Base-by-base conservation (phyloP, 2,888 invertebrate genomes). In the Hypsopygia costalis region DNA sequence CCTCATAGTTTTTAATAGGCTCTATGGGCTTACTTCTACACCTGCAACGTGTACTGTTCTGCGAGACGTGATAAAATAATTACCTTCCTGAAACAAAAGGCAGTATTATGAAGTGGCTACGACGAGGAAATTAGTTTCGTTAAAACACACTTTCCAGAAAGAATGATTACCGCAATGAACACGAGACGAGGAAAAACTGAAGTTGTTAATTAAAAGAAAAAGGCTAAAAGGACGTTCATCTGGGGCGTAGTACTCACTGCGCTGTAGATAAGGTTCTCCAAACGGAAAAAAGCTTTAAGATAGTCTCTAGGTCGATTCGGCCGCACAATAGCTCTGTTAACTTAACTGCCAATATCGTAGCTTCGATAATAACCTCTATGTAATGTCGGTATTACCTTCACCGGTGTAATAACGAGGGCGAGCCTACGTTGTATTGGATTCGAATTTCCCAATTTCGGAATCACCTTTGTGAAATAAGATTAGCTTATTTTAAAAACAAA, bases 121-220 rank as follows among this genome's bases (percentile, higher is more conserved):
- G 12, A 32, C 36, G 11, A 32, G 39, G 30, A 40, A 39, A 34
- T 35, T 36, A 43, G 32, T 33, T 40, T 16, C 34, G 33, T 41
- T 44, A 40, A 51, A 51, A 51, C 44, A 47, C 52, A 49, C 50
- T 52, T 49, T 43, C 44, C 52, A 46, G 45, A 49, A 55, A 59
- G 53, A 67, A 55, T 56, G 49, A 69, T 58, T 58, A 49, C 53
- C 45, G 53, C 53, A 60, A 60, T 56, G 55, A 58, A 49, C 44
- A 44, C 39, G 46, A 49, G 42, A 46, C 45, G 46, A 58, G 53
- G 61, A 66, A 62, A 65, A 69, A 71, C 65, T 66, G 52, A 62
- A 62, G 58, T 60, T 66, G 68, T 73, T 75, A 73, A 75, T 73
- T 71, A 70, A 65, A 68, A 48, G 47, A 41, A 40, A 40, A 43